Evolutionary conservation across 1,140 invertebrate species (phyloP), one percentile per base, ranked within the genome.

Genomic region (Euura lappo): DNA sequence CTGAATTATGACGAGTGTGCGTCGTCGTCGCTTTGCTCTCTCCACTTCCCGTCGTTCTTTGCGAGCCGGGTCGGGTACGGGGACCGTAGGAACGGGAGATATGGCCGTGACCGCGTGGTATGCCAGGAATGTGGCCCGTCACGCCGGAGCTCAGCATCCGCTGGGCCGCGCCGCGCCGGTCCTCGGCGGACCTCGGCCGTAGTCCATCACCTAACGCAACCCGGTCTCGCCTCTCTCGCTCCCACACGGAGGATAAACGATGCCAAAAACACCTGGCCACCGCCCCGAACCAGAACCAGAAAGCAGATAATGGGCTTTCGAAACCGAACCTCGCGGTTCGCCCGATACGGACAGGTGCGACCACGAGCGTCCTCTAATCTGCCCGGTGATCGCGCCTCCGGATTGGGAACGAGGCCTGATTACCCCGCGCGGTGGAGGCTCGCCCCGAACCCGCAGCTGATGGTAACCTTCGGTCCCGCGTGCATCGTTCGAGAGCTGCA

Each of bases 71-170:
- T 28, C 28, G 28, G 28, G 28, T 28, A 28, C 28, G 28, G 28
- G 28, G 51, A n/a, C 6, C 51, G 3, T n/a, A 86, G 83, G 82
- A 87, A 86, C 81, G 84, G 80, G 79, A 87, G 84, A 86, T 86
- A 87, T 83, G 84, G 80, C 85, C 85, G 79, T 87, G 86, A 87
- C 84, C 86, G 86, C 80, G 77, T 74, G 85, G 86, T 80, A 87
- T 85, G 81, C 74, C 10, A 74, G 84, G 86, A 87, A 87, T 87
- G 85, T 83, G 83, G 86, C 81, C 83, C 84, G 84, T 87, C 85
- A 87, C 79, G 81, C 79, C 78, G 77, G 77, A 75, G 79, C 76
- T 77, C 79, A 72, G 74, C 73, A 60, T 60, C 51, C 68, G 72
- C 69, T 74, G 68, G 78, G 77, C 78, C 77, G 71, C 45, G 69